Percentiles rank a stretch among this genome's conserved stretches.
phyloP scores from a whole-genome alignment of 2,888 invertebrate species.

The Cerceris ruficornis region DNA sequence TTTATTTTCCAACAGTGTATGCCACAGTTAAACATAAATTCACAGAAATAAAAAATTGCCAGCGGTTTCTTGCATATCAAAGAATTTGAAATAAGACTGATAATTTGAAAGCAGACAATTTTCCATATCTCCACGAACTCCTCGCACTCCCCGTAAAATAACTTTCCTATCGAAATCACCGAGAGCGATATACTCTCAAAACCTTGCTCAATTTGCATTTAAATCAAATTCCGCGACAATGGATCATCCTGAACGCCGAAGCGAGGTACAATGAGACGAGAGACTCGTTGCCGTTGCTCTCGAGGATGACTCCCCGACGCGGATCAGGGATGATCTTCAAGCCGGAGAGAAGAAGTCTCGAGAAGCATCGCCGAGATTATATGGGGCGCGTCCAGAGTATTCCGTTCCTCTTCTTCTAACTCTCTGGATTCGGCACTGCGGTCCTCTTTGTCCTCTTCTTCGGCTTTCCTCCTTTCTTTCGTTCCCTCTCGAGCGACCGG shows the following conservation, averaged over 20 bases:
- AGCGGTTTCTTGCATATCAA: too few species aligned
- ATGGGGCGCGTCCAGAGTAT: constrained; percentile 78
- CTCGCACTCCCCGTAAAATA: too few species aligned
- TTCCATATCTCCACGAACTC: too few species aligned
- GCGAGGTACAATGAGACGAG: constrained; percentile 58
- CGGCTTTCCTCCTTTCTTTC: constrained; percentile 35
- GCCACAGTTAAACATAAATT: too few species aligned
- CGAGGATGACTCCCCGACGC: constrained; percentile 47
- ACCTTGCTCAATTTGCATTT: background rate
- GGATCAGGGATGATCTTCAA: constrained; percentile 71
- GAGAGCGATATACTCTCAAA: too few species aligned
- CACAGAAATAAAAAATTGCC: too few species aligned
- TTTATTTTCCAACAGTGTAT: too few species aligned
- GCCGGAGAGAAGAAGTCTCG: constrained; percentile 74
- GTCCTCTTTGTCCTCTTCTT: constrained; percentile 33
- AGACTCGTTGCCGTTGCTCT: constrained; percentile 29
- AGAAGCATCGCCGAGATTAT: constrained; percentile 79
- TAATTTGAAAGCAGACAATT: too few species aligned
- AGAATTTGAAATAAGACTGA: too few species aligned
- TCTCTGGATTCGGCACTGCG: constrained; percentile 47
- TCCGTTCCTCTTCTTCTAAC: constrained; percentile 34
- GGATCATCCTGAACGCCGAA: constrained; percentile 18
- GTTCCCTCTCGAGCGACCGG: constrained; percentile 29
- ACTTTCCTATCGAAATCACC: too few species aligned
- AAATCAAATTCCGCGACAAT: constrained; percentile 41